Evolutionary conservation across 2,797 vertebrate genomes (phyloP).

Genomic region (Perodicticus potto): DNA sequence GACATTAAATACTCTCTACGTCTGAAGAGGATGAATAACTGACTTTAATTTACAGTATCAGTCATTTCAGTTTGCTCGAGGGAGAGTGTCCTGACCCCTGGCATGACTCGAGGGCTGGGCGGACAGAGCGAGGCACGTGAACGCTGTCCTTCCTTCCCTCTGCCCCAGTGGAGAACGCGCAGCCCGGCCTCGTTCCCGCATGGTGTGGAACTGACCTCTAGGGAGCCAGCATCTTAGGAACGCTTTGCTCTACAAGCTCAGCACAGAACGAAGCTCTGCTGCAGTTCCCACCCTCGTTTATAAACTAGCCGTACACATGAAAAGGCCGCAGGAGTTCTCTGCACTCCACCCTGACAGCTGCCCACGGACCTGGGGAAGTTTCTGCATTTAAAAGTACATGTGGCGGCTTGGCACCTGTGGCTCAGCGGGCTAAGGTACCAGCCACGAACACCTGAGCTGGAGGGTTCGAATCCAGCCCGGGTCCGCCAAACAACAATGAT

Average conservation of each 20-base stretch:
- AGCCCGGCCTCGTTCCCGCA: fast-evolving
- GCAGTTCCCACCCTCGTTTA: neutral
- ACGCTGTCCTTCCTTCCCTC: neutral
- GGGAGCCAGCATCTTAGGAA: too few species aligned
- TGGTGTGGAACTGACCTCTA: neutral
- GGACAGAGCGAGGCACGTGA: fast-evolving
- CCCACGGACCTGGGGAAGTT: too few species aligned
- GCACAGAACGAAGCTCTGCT: neutral
- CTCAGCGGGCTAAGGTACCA: too few species aligned
- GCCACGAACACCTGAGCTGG: too few species aligned
- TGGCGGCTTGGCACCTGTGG: too few species aligned
- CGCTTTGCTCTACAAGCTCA: neutral
- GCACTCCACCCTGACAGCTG: neutral
- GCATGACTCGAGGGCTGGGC: neutral
- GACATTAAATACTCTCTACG: neutral
- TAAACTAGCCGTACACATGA: neutral
- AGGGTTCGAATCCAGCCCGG: too few species aligned
- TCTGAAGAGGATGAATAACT: neutral
- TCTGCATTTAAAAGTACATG: neutral
- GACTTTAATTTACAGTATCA: neutral
- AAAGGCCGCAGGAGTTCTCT: neutral
- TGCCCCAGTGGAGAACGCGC: neutral
- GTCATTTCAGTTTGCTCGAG: neutral
- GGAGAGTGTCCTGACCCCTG: neutral
- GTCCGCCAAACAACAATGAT: too few species aligned